A percentile compares a stretch with the other conserved stretches of the same genome.
Conservation (phyloP, 2,797 vertebrate genomes). For the Notamacropus eugenii region DNA sequence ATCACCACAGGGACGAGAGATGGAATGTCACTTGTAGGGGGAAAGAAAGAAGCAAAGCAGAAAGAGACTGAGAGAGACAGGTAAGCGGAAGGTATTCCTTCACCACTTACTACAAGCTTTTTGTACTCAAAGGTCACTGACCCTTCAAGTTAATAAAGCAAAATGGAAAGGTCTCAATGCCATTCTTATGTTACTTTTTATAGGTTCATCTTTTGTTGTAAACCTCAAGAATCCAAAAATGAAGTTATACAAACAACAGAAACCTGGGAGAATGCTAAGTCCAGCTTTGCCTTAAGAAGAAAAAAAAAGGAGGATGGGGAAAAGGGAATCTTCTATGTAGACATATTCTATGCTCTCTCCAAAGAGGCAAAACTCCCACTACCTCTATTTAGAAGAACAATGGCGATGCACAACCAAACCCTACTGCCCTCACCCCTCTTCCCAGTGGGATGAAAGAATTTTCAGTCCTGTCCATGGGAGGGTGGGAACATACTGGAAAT, state of each 20-base stretch:
- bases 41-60: conserved; percentile 44
- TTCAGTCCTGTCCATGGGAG: conserved; percentile 28
- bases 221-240: conserved; percentile 33
- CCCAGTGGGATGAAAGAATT: not conserved
- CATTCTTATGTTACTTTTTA: conserved; percentile 15
- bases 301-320: not conserved
- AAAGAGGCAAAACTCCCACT: not conserved
- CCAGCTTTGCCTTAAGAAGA: conserved; percentile 9
- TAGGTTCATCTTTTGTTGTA: conserved; percentile 48
- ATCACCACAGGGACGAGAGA: conserved; percentile 60
- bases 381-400: conserved; percentile 1
- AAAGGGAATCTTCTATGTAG: not conserved
- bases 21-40: conserved; percentile 32
- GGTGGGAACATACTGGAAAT: not conserved
- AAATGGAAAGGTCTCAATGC: conserved; percentile 12
- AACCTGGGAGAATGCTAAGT: conserved; percentile 22
- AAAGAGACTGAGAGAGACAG: conserved; percentile 39
- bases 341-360: conserved; percentile 34
- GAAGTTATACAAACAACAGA: conserved; percentile 40
- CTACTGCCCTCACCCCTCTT: not conserved
- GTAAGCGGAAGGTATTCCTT: not conserved
- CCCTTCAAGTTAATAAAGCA: not conserved
- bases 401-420: not conserved
- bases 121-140: conserved; percentile 36
- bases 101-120: conserved; percentile 31